Conservation (phyloP, 2,113 vertebrate genomes). For the Patagioenas fasciata region DNA sequence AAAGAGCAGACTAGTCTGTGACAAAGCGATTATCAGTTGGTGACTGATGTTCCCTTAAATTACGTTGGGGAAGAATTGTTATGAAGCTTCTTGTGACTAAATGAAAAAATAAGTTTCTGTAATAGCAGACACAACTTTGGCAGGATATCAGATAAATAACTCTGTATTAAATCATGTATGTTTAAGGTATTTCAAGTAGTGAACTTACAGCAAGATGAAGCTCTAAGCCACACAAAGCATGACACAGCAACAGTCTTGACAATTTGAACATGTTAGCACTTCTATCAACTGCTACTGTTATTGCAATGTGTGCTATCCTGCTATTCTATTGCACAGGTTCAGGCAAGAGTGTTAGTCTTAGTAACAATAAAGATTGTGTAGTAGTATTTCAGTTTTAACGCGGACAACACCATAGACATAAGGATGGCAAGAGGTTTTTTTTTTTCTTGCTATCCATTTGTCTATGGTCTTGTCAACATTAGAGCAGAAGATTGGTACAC, state of each 20-base stretch:
- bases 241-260: neutral
- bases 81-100: neutral
- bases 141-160: neutral
- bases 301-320: rapidly evolving
- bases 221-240: neutral
- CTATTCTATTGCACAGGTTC: neutral
- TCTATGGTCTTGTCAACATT: neutral
- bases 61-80: neutral
- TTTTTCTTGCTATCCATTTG: neutral
- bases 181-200: neutral
- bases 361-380: neutral
- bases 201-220: neutral
- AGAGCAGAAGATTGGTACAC: neutral
- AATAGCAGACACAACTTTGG: neutral
- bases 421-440: neutral
- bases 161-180: neutral
- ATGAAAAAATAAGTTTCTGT: neutral
- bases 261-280: neutral
- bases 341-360: neutral
- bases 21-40: neutral
- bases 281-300: neutral
- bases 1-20: neutral
- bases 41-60: neutral
- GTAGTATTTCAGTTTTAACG: neutral
- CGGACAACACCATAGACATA: neutral